phyloP scores from a whole-genome alignment of 2,888 invertebrate species.

The Ophioninae sp. region DNA sequence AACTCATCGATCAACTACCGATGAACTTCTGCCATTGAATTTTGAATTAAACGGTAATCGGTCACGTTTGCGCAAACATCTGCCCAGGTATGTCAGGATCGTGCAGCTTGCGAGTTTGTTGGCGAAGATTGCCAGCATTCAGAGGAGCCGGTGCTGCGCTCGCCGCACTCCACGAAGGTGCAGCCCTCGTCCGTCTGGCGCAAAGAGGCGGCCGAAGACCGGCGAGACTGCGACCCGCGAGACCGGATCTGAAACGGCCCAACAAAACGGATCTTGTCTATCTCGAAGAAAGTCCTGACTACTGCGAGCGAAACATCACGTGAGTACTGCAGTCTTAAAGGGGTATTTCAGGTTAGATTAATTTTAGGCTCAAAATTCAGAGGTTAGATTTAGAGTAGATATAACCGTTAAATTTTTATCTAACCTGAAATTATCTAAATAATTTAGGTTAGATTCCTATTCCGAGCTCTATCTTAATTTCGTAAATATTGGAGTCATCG shows the following conservation, averaged over 20 bases:
- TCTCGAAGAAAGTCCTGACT: constrained; percentile 95
- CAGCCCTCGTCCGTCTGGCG: constrained; percentile 88
- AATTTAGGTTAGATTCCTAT: too few species aligned
- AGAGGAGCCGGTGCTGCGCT: constrained; percentile 90
- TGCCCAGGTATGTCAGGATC: constrained; percentile 89
- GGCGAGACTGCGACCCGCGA: constrained; percentile 88
- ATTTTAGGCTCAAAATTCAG: too few species aligned
- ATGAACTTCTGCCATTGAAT: too few species aligned
- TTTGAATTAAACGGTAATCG: too few species aligned
- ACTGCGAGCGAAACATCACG: constrained; percentile 93
- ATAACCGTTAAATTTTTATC: too few species aligned
- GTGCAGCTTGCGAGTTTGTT: constrained; percentile 94
- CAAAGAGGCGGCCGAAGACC: constrained; percentile 85
- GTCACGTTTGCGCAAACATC: too few species aligned
- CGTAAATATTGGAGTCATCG: too few species aligned
- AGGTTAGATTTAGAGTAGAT: too few species aligned
- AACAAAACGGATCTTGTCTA: constrained; percentile 95
- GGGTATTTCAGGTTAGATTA: too few species aligned
- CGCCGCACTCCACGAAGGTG: constrained; percentile 92
- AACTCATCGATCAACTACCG: too few species aligned
- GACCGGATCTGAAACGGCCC: constrained; percentile 91
- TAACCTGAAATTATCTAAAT: too few species aligned
- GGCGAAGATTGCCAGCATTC: constrained; percentile 91
- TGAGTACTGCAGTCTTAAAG: constrained; percentile 81
- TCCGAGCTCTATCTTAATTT: too few species aligned